Evolutionary conservation across 37 sponge, comb jelly and placozoan genomes (phyloP).

Genomic region (Petrosia ficiformis): DNA sequence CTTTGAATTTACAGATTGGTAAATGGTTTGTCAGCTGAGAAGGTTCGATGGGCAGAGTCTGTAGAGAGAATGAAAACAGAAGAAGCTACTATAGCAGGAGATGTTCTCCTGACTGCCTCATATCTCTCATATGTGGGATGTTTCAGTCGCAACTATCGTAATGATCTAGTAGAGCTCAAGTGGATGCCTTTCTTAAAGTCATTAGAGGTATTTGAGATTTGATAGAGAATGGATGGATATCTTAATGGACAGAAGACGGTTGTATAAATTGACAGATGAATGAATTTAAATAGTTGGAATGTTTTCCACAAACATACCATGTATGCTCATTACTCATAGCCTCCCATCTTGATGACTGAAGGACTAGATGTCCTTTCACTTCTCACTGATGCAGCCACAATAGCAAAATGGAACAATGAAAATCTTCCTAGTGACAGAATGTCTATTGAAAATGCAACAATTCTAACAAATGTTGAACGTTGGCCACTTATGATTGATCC

Average conservation of each 20-base stretch:
- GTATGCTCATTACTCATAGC: constrained; percentile 31
- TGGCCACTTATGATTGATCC: constrained; percentile 99
- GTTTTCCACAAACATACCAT: neutral
- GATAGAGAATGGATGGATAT: neutral
- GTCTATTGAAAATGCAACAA: constrained; percentile 99
- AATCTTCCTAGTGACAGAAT: constrained; percentile 97
- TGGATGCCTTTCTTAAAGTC: constrained; percentile 80
- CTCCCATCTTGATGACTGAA: constrained; percentile 86
- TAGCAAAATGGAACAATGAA: constrained; percentile 97
- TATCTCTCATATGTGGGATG: constrained; percentile 99
- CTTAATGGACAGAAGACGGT: too few relatives aligned
- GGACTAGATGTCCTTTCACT: constrained; percentile 86
- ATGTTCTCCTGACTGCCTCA: constrained; percentile 91
- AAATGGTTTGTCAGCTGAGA: constrained; percentile 96
- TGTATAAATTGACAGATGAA: too few relatives aligned
- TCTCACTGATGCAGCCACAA: constrained; percentile 94
- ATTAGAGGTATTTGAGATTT: constrained; percentile 46
- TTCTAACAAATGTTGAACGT: constrained; percentile 90
- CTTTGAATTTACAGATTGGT: constrained; percentile 52
- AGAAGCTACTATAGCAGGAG: constrained; percentile 89
- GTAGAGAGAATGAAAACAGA: constrained; percentile 87
- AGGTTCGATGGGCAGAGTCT: constrained; percentile 96
- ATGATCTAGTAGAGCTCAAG: constrained; percentile 58
- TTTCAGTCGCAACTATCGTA: constrained; percentile 85
- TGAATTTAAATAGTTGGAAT: neutral